These are phyloP conservation scores for Cosmopolites sordidus DNA, from an alignment of 2,888 invertebrate genomes.

Conservation along the genomic window DNA sequence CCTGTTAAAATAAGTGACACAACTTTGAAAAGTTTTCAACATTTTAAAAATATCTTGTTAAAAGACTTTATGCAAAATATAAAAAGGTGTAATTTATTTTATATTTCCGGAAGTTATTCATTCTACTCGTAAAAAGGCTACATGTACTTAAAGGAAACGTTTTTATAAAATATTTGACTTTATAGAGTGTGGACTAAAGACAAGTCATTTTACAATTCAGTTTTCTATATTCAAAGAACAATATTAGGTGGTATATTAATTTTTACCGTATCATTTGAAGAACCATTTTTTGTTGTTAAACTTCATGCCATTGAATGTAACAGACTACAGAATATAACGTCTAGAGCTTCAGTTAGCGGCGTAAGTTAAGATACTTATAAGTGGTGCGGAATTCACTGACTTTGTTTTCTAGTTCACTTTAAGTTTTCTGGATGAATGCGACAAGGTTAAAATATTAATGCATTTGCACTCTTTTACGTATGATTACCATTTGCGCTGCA, in stretches of 20 bases:
- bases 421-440: slow-evolving; percentile 63
- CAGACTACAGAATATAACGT: slow-evolving; percentile 54
- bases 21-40: no score
- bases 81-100: no score
- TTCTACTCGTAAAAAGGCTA: no score
- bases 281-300: slow-evolving; percentile 68
- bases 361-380: slow-evolving; percentile 40
- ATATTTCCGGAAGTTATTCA: no score
- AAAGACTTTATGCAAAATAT: no score
- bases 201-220: slow-evolving; percentile 39
- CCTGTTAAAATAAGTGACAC: no score
- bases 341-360: slow-evolving; percentile 54
- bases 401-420: slow-evolving; percentile 53
- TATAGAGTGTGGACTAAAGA: slow-evolving; percentile 33
- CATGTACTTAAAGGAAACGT: no score
- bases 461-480: slow-evolving; percentile 75
- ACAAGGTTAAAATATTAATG: slow-evolving; percentile 65
- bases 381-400: slow-evolving; percentile 4
- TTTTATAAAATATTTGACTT: no score
- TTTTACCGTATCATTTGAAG: slow-evolving; percentile 63
- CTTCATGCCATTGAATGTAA: slow-evolving; percentile 63
- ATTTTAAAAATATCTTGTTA: no score
- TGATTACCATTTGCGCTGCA: slow-evolving; percentile 68
- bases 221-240: slow-evolving; percentile 60
- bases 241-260: slow-evolving; percentile 66